Evolutionary conservation across 2,797 vertebrate species (phyloP).

Genomic region (Enteromius paludinosus): DNA sequence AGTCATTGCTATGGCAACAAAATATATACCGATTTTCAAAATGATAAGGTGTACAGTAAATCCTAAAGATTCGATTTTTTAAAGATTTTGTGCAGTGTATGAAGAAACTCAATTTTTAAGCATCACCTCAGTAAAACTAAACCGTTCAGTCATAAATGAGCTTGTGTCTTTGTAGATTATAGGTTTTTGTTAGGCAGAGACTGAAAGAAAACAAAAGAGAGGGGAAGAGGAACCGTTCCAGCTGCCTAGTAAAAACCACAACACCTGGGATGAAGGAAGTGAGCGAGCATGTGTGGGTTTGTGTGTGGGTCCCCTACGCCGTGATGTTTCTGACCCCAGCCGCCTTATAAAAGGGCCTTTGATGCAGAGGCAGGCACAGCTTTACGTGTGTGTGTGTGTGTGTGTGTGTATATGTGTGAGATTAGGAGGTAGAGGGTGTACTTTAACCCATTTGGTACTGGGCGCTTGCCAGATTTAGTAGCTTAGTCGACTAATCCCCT

Average conservation of each 20-base stretch:
- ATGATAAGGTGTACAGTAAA: not conserved
- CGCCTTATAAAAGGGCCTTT: slow-evolving; percentile 58
- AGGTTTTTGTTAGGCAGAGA: slow-evolving; percentile 10
- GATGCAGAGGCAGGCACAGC: slow-evolving; percentile 55
- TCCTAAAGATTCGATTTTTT: not conserved
- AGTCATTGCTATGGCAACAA: not conserved
- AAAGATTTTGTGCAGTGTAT: too few species aligned
- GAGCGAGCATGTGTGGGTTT: slow-evolving; percentile 41
- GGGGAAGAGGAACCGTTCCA: slow-evolving; percentile 41
- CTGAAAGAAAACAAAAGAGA: slow-evolving; percentile 13
- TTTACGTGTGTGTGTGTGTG: too few species aligned
- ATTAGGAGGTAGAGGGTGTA: slow-evolving; percentile 76
- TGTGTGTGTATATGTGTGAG: slow-evolving; percentile 45
- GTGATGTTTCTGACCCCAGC: slow-evolving; percentile 53
- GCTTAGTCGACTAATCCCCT: slow-evolving; percentile 77
- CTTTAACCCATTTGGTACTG: slow-evolving; percentile 82
- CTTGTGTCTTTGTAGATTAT: slow-evolving; percentile 9
- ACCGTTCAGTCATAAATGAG: not conserved
- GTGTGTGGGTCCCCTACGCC: slow-evolving; percentile 31
- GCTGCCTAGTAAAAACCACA: slow-evolving; percentile 50
- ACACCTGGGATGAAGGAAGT: slow-evolving; percentile 50
- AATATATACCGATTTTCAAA: not conserved
- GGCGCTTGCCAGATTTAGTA: slow-evolving; percentile 76
- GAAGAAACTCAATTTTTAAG: not conserved
- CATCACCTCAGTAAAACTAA: not conserved